phyloP scores from a whole-genome alignment of 1,140 invertebrate species.

The Megalonaias nervosa region DNA sequence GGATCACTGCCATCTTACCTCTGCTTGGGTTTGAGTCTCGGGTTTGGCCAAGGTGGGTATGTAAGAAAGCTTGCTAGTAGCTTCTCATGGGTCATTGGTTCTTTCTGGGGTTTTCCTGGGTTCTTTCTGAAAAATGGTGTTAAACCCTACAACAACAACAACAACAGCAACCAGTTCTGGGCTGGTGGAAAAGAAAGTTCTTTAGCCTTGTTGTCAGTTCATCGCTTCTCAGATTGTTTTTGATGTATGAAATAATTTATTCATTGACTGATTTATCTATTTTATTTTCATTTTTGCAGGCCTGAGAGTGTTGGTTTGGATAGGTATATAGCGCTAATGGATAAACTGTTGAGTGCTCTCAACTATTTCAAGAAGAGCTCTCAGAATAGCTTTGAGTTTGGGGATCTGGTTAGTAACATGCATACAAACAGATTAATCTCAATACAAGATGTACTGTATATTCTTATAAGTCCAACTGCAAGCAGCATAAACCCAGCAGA shows the following conservation, averaged over 20 bases:
- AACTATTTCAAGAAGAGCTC: slow-evolving; percentile 95
- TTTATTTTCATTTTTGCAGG: slow-evolving; percentile 45
- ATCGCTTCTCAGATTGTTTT: background rate
- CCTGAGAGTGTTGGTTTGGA: slow-evolving; percentile 77
- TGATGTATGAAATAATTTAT: background rate
- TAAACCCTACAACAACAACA: too few species aligned
- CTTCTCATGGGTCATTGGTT: too few species aligned
- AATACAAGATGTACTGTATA: background rate
- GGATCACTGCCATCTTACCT: too few species aligned
- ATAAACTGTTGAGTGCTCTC: slow-evolving; percentile 88
- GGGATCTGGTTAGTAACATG: slow-evolving; percentile 83
- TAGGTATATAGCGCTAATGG: slow-evolving; percentile 85
- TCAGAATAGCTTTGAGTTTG: slow-evolving; percentile 92
- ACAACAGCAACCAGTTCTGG: too few species aligned
- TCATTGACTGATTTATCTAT: background rate
- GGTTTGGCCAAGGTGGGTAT: too few species aligned
- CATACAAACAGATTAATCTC: background rate
- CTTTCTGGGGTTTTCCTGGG: too few species aligned
- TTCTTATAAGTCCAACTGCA: background rate
- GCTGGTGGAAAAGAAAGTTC: too few species aligned
- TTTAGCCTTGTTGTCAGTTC: background rate
- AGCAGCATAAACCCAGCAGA: too few species aligned
- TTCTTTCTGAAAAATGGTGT: too few species aligned
- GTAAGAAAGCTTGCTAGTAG: too few species aligned
- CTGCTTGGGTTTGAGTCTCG: too few species aligned